Evolutionary conservation across 2,888 invertebrate species (phyloP).

Genomic region (Cantharis rufa): DNA sequence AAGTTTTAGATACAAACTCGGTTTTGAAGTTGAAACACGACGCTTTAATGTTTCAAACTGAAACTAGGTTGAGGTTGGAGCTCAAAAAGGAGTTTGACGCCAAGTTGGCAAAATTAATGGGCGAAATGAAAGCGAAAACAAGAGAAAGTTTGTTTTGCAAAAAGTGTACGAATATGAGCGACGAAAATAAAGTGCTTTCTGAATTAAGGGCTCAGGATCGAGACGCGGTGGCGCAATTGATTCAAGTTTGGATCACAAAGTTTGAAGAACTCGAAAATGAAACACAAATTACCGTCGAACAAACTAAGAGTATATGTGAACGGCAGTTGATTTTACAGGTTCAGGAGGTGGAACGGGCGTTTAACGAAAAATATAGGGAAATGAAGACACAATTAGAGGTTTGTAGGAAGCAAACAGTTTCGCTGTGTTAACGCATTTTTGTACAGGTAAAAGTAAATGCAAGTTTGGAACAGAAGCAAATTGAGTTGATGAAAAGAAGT

Average conservation of each 20-base stretch:
- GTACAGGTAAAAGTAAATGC: not conserved
- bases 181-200: constrained; percentile 15
- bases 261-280: constrained; percentile 34
- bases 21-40: constrained; percentile 36
- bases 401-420: not conserved
- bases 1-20: constrained; percentile 19
- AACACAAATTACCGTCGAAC: constrained; percentile 10
- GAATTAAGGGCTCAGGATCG: constrained; percentile 33
- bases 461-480: not conserved
- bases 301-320: not conserved
- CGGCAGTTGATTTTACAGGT: not conserved
- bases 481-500: not conserved
- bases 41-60: constrained; percentile 35
- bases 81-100: constrained; percentile 36
- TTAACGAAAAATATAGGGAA: not conserved
- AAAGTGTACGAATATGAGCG: constrained; percentile 6
- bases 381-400: constrained; percentile 1
- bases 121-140: constrained; percentile 8
- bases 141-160: constrained; percentile 7
- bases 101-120: constrained; percentile 19
- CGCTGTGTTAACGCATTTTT: not conserved
- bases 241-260: constrained; percentile 34
- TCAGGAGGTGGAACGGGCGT: not conserved
- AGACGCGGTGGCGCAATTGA: constrained; percentile 30
- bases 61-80: constrained; percentile 33